A percentile compares a stretch with the other conserved stretches of the same genome.
These are phyloP conservation scores for Loripinus fragilis DNA, from an alignment of 2,888 invertebrate species.

Conservation along the genomic window DNA sequence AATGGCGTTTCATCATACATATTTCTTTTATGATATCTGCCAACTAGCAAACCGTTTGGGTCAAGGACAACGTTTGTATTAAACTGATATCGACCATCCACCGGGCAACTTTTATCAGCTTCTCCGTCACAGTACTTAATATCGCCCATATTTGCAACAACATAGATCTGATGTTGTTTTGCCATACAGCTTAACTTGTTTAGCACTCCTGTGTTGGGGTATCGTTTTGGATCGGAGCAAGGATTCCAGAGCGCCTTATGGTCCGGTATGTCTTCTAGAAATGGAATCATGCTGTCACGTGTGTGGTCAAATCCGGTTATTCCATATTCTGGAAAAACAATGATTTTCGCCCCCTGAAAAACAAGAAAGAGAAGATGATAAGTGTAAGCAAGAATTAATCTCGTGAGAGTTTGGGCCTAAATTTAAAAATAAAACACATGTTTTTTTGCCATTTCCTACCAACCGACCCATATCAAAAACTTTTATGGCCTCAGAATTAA, in stretches of 20 bases:
- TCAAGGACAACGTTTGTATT: constrained; percentile 93
- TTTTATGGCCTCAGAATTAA: too few relatives aligned
- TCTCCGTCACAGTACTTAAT: constrained; percentile 85
- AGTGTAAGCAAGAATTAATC: too few relatives aligned
- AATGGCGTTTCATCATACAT: constrained; percentile 84
- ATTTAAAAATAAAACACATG: too few relatives aligned
- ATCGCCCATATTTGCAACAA: constrained; percentile 90
- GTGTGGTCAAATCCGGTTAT: constrained; percentile 82
- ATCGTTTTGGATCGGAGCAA: constrained; percentile 58
- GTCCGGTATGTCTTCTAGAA: constrained; percentile 73
- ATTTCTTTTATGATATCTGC: constrained; percentile 86
- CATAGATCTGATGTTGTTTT: constrained; percentile 86
- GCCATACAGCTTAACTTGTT: constrained; percentile 86
- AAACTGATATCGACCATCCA: constrained; percentile 84
- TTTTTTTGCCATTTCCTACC: too few relatives aligned
- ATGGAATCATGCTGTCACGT: constrained; percentile 58
- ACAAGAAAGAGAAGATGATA: background rate
- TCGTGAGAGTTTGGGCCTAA: too few relatives aligned
- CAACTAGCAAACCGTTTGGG: constrained; percentile 89
- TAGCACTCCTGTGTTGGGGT: constrained; percentile 52
- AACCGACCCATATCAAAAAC: too few relatives aligned
- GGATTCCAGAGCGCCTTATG: constrained; percentile 84
- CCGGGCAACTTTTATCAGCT: constrained; percentile 61
- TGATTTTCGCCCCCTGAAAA: constrained; percentile 88
- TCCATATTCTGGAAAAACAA: constrained; percentile 90